A percentile compares a stretch with the other conserved stretches of the same genome.
Conservation (phyloP, 2,797 vertebrate genomes). For the Saxicola maurus region DNA sequence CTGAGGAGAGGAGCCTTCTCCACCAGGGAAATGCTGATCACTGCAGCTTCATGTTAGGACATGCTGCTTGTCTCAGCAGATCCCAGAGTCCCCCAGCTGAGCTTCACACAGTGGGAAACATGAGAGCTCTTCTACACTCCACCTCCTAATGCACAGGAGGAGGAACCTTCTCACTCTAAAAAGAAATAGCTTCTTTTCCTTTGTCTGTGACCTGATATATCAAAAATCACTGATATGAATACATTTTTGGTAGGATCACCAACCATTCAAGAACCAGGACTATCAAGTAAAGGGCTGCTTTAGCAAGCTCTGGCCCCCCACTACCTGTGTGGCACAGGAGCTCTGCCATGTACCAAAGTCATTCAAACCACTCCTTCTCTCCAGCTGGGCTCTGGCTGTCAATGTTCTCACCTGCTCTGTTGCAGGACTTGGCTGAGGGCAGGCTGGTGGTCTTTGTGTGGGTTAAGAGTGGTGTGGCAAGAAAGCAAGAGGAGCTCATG, state of each 20-base stretch:
- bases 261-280: not conserved
- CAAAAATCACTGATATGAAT: not conserved
- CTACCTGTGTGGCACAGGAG: accelerated
- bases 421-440: not conserved
- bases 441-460: not conserved
- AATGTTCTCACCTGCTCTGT: not conserved
- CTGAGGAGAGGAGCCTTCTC: not conserved
- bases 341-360: not conserved
- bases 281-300: not conserved
- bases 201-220: not conserved
- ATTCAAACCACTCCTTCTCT: not conserved
- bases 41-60: not conserved
- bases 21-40: not conserved
- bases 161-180: not conserved
- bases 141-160: not conserved
- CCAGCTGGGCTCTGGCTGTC: not conserved
- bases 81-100: not conserved
- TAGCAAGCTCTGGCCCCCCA: not conserved
- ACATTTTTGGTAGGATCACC: not conserved
- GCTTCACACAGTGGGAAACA: not conserved
- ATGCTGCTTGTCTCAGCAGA: not conserved
- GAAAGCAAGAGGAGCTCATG: not conserved
- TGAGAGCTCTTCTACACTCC: not conserved
- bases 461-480: not conserved
- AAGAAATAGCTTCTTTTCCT: not conserved